Percentiles rank a stretch among this genome's conserved stretches.
Conservation (phyloP, 53 echinoderm and acorn worm genomes). For the Pentamera pediparva region DNA sequence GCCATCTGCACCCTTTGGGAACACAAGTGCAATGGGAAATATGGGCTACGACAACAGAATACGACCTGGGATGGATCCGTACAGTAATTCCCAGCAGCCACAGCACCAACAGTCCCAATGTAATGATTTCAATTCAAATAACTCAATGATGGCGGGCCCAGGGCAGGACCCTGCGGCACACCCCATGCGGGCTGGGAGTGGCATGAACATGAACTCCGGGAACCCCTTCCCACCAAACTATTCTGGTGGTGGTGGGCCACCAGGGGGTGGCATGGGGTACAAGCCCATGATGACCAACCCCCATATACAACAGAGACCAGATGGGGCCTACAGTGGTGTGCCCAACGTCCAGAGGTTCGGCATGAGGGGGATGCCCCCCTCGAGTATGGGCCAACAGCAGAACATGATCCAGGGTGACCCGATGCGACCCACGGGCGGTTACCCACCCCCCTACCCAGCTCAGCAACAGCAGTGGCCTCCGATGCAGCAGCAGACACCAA, state of each 20-base stretch:
- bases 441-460: slow-evolving; percentile 31
- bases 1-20: background rate
- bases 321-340: background rate
- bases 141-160: slow-evolving; percentile 22
- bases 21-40: slow-evolving; percentile 40
- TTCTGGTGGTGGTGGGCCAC: background rate
- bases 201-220: slow-evolving; percentile 10
- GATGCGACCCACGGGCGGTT: slow-evolving; percentile 11
- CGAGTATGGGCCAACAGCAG: slow-evolving; percentile 22
- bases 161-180: slow-evolving; percentile 46
- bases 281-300: slow-evolving; percentile 16
- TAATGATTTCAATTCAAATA: slow-evolving; percentile 85
- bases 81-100: slow-evolving; percentile 89
- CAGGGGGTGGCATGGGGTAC: slow-evolving; percentile 18
- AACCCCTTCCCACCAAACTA: slow-evolving; percentile 27
- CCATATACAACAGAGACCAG: slow-evolving; percentile 23
- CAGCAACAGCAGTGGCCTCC: slow-evolving; percentile 45
- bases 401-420: slow-evolving; percentile 18
- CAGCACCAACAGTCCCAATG: too few relatives aligned
- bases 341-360: slow-evolving; percentile 13
- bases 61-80: slow-evolving; percentile 54
- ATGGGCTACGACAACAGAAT: slow-evolving; percentile 10
- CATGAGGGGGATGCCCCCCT: slow-evolving; percentile 24
- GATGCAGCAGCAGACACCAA: slow-evolving; percentile 12
- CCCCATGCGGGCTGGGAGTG: slow-evolving; percentile 37